Evolutionary conservation across 2,797 vertebrate species (phyloP), one percentile per base, ranked within the genome.

Genomic region (Schizopygopsis pylzovi): DNA sequence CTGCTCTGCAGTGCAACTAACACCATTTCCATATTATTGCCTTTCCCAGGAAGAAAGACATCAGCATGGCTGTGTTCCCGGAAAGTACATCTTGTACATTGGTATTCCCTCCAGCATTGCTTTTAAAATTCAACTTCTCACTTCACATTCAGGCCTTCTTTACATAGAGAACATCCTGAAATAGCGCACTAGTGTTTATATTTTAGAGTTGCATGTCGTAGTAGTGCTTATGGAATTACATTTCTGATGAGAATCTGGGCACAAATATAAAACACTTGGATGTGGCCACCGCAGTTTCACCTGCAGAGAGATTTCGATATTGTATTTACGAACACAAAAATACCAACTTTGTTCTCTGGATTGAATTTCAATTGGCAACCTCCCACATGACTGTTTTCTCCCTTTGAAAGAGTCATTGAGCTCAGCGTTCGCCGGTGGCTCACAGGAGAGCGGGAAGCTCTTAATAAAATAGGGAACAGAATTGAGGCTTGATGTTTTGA

Each of bases 281-380:
- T 54, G 67, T 75, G 47, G 37, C 16, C 10, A 45, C 7, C 9
- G 49, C 20, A 68, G 68, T 88, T 87, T 73, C 86, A 65, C 61
- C 59, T 39, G 33, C 43, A 84, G 84, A 47, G 79, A 83, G 71
- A 85, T 72, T 72, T 73, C 28, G 4, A 56, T 49, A 82, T 59
- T 83, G 72, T 78, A 81, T 85, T 88, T 87, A 67, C 56, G 10
- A 59, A 61, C 70, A 79, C 16, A 33, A 67, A 80, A 71, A 84
- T n/a, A 68, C 41, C 79, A 73, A 73, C 83, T 70, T 59, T 12
- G 6, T 61, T 45, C 45, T 67, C 25, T 1, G 61, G 37, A 68
- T 79, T 22, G 80, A 88, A 87, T 88, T 86, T 86, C 79, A 88
- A 83, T 89, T 82, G 87, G 8, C 45, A 37, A 49, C 45, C 72